Conservation (phyloP, 2,888 invertebrate species). For the Lamellibrachia satsuma region DNA sequence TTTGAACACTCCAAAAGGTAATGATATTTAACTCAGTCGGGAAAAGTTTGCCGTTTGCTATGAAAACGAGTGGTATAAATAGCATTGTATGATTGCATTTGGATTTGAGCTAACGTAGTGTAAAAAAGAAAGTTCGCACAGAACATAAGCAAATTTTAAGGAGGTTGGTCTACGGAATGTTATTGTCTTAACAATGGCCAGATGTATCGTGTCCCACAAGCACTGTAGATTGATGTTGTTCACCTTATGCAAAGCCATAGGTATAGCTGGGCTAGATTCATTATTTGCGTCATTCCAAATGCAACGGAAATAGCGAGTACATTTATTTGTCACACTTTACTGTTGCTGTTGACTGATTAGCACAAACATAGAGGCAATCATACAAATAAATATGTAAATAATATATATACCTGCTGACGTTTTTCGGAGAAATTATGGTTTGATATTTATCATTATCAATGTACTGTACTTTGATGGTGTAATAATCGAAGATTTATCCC, state of each 20-base stretch:
- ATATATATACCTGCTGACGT: not conserved
- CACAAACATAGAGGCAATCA: not conserved
- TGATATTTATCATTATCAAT: constrained; percentile 17
- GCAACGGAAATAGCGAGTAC: not conserved
- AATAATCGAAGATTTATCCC: not conserved
- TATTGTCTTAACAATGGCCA: not conserved
- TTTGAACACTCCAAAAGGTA: too few species aligned
- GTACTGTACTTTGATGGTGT: not conserved
- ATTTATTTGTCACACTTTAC: not conserved
- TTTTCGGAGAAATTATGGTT: not conserved
- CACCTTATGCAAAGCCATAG: not conserved
- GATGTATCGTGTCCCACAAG: not conserved
- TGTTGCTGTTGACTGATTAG: not conserved
- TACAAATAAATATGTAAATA: not conserved
- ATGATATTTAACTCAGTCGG: too few species aligned
- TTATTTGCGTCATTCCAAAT: not conserved
- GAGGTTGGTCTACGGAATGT: too few species aligned
- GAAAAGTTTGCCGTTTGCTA: too few species aligned
- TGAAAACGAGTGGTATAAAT: too few species aligned
- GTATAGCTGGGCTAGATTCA: not conserved
- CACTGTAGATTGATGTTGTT: too few species aligned
- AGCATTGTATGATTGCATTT: too few species aligned
- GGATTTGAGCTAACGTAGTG: too few species aligned
- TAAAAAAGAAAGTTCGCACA: too few species aligned
- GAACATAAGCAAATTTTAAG: too few species aligned